Base-by-base conservation (phyloP, 2,113 vertebrate species). In the Turnix velox region DNA sequence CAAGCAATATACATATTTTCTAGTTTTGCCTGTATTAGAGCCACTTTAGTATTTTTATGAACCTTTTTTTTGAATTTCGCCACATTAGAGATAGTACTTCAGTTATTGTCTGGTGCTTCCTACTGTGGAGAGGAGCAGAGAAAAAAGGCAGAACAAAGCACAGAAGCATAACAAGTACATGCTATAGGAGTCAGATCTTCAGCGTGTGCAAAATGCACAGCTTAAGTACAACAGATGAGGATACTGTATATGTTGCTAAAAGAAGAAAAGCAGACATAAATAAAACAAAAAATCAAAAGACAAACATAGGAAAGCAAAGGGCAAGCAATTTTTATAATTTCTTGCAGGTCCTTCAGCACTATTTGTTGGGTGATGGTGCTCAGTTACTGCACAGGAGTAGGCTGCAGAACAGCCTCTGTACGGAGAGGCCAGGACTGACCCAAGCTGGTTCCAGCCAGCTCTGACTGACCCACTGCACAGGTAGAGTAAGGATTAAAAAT, bases 361-460 rank as follows among this genome's bases (percentile, higher is more conserved):
- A 5, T 16, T 7, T 39, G 7, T 0, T 0, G 10, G 13, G 4
- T 31, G 7, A 2, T 6, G 10, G 9, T n/a, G 18, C 3, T 0
- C 1, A 18, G 14, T 30, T 0, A 0, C 15, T 39, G 24, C n/a
- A 18, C 17, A 15, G 14, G 4, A 13, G 25, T n/a, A n/a, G 18
- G 3, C 8, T 63, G 18, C 6, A 10, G 9, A 5, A 31, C 0
- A 1, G 2, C 1, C 10, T 17, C 12, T 57, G 14, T 51, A 18
- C 48, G 52, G 11, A 22, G 17, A 10, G 14, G 7, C 25, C 0
- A 2, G 31, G 18, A 31, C 48, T 83, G 27, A n/a, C 23, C 23
- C 4, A 9, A 4, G 23, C 23, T 4, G 10, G 24, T 46, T 46
- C 19, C 57, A 37, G 25, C 12, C 2, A 1, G 30, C 7, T 33